These are phyloP conservation scores for Littorina saxatilis DNA, from an alignment of 1,140 invertebrate species.

Conservation along the genomic window DNA sequence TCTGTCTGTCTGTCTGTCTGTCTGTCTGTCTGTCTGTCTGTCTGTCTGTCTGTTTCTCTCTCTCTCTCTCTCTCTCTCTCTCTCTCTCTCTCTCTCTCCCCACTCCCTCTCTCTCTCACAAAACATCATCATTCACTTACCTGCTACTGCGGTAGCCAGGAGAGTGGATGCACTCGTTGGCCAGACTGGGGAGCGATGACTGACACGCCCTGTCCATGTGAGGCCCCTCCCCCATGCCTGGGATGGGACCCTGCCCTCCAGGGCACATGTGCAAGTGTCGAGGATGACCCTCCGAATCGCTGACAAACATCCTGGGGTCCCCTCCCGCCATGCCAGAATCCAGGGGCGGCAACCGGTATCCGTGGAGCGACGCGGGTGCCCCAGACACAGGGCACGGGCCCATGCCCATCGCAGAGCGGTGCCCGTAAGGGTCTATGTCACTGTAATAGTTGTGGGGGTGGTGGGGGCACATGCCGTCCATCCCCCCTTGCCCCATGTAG, in stretches of 20 bases:
- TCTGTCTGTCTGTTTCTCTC: too few relatives aligned
- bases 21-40: too few relatives aligned
- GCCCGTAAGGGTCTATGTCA: slow-evolving; percentile 32
- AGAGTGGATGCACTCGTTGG: slow-evolving; percentile 66
- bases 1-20: too few relatives aligned
- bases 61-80: too few relatives aligned
- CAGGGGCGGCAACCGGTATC: slow-evolving; percentile 48
- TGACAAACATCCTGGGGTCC: slow-evolving; percentile 28
- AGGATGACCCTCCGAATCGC: slow-evolving; percentile 59
- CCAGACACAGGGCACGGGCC: not conserved
- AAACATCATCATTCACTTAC: slow-evolving; percentile 57
- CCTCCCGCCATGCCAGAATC: slow-evolving; percentile 10
- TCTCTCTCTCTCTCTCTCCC: too few relatives aligned
- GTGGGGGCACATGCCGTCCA: slow-evolving; percentile 29
- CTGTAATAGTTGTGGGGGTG: slow-evolving; percentile 36
- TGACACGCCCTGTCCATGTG: slow-evolving; percentile 76
- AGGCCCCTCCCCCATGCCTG: slow-evolving; percentile 53
- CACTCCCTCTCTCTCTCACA: too few relatives aligned
- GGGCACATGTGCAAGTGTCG: slow-evolving; percentile 42
- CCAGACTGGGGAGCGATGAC: slow-evolving; percentile 76
- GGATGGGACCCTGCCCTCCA: slow-evolving; percentile 44
- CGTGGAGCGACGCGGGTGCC: slow-evolving; percentile 45
- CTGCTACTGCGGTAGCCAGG: slow-evolving; percentile 54
- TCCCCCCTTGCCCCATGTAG: slow-evolving; percentile 10
- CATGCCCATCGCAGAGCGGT: not conserved